A percentile compares a stretch with the other conserved stretches of the same genome.
phyloP scores from a whole-genome alignment of 2,113 vertebrate genomes.

The Caloenas nicobarica region DNA sequence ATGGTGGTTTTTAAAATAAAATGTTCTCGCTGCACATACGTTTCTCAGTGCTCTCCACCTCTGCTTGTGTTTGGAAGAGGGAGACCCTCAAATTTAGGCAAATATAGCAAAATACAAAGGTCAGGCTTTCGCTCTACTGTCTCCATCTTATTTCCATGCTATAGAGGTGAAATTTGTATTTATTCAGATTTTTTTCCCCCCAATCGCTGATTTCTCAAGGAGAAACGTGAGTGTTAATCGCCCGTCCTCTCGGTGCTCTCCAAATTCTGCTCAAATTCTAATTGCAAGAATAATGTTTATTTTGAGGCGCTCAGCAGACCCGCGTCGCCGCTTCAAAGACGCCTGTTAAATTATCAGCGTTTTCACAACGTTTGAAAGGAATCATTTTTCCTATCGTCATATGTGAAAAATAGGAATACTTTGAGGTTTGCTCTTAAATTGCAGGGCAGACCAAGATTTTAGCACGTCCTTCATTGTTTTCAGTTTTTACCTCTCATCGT shows the following conservation, averaged over 20 bases:
- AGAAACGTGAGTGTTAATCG: background rate
- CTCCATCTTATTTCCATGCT: background rate
- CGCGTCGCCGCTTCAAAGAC: background rate
- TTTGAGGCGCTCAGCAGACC: background rate
- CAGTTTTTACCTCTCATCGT: background rate
- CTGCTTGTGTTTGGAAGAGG: background rate
- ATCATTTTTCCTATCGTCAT: background rate
- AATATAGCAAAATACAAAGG: accelerated
- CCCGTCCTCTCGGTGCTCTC: background rate
- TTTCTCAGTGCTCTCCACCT: background rate
- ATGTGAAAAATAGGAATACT: background rate
- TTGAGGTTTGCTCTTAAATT: background rate
- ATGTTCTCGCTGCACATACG: accelerated
- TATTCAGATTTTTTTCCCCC: accelerated
- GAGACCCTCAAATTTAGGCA: background rate
- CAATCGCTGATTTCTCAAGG: accelerated
- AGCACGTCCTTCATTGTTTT: background rate
- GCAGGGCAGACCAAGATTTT: background rate
- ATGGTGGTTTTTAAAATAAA: accelerated
- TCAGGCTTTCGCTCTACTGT: accelerated
- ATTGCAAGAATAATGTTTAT: background rate
- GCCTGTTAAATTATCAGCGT: background rate
- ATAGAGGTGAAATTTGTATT: background rate
- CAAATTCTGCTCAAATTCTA: background rate
- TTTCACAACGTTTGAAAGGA: background rate